A percentile compares a stretch with the other conserved stretches of the same genome.
phyloP scores from a whole-genome alignment of 1,140 invertebrate genomes.

The Euwallacea similis region DNA sequence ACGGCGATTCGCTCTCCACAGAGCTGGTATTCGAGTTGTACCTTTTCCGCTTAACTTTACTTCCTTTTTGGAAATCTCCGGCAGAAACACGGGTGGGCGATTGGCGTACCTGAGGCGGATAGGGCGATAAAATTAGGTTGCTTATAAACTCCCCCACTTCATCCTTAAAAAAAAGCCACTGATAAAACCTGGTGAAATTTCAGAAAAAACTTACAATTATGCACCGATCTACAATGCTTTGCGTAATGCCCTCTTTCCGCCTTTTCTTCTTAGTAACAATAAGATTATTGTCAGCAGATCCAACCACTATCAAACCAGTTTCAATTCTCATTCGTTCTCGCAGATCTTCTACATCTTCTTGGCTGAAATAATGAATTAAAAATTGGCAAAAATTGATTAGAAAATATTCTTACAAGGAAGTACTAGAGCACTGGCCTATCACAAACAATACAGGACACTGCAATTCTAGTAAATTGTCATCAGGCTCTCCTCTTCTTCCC shows the following conservation, averaged over 20 bases:
- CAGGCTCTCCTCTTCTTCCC: slow-evolving; percentile 75
- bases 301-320: slow-evolving; percentile 77
- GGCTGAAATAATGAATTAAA: slow-evolving; percentile 49
- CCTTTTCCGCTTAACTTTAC: slow-evolving; percentile 47
- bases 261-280: slow-evolving; percentile 72
- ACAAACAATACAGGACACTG: slow-evolving; percentile 78
- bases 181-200: background rate
- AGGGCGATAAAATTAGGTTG: slow-evolving; percentile 62
- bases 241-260: slow-evolving; percentile 73
- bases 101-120: slow-evolving; percentile 60
- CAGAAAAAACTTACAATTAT: slow-evolving; percentile 60
- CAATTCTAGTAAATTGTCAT: slow-evolving; percentile 75
- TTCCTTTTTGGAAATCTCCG: slow-evolving; percentile 41
- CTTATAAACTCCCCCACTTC: slow-evolving; percentile 66
- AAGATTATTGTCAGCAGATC: slow-evolving; percentile 77
- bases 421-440: slow-evolving; percentile 73
- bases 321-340: slow-evolving; percentile 74
- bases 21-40: slow-evolving; percentile 61
- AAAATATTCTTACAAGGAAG: slow-evolving; percentile 47
- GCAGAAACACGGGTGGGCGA: slow-evolving; percentile 40
- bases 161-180: slow-evolving; percentile 53
- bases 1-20: slow-evolving; percentile 59
- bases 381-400: no score
- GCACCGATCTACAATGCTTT: slow-evolving; percentile 79
- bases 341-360: slow-evolving; percentile 78